A percentile compares a stretch with the other conserved stretches of the same genome.
Conservation (phyloP, 2,797 vertebrate species). For the Liasis olivaceus region DNA sequence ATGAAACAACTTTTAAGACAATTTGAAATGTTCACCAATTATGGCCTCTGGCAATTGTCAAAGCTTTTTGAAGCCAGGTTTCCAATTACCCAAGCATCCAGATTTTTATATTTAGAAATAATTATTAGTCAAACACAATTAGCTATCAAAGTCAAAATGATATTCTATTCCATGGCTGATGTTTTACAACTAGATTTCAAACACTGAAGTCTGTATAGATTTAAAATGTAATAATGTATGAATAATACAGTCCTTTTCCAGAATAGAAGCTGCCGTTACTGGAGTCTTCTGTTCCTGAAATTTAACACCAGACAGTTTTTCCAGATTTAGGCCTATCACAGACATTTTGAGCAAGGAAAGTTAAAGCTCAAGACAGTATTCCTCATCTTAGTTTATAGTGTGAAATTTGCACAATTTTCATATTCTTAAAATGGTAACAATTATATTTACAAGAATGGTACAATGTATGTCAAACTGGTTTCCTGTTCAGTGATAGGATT, state of each 20-base stretch:
- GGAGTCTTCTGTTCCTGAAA: neutral
- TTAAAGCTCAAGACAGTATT: neutral
- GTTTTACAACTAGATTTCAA: neutral
- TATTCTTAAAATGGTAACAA: neutral
- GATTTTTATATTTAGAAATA: neutral
- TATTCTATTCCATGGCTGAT: neutral
- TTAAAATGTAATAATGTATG: neutral
- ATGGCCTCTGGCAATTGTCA: neutral
- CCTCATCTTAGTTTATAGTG: neutral
- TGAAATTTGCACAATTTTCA: neutral
- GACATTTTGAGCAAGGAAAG: neutral
- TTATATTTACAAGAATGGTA: slow-evolving; percentile 1
- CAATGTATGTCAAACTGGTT: neutral
- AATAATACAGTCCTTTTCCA: neutral
- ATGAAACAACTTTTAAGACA: neutral
- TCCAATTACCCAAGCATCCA: neutral
- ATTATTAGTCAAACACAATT: neutral
- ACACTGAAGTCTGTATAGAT: neutral
- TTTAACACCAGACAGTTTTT: neutral
- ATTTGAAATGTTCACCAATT: neutral
- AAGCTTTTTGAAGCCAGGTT: neutral
- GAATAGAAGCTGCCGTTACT: neutral
- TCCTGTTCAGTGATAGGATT: neutral
- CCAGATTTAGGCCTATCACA: neutral
- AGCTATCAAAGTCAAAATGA: neutral